These are phyloP conservation scores for Hippocampus barbouri DNA, from an alignment of 2,113 vertebrate species.

Conservation along the genomic window DNA sequence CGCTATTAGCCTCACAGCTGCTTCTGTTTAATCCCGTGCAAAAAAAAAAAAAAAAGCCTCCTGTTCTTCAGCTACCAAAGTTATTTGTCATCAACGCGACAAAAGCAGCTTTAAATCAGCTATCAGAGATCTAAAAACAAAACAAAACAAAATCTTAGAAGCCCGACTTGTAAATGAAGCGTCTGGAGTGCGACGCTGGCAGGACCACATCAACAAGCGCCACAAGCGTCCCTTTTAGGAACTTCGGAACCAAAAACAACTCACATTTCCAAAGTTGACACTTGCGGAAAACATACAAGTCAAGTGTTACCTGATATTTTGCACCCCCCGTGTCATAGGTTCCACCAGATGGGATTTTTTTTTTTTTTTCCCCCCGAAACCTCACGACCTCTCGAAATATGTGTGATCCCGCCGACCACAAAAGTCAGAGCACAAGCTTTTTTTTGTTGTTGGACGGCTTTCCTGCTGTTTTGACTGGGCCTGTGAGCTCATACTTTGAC, in stretches of 20 bases:
- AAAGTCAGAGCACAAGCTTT: constrained; percentile 40
- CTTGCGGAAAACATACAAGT: constrained; percentile 49
- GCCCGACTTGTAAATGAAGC: neutral
- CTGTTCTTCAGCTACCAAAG: constrained; percentile 52
- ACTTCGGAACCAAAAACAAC: constrained; percentile 33
- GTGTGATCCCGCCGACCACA: constrained; percentile 47
- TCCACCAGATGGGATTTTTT: constrained; percentile 53
- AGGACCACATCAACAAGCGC: constrained; percentile 27
- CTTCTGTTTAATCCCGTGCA: constrained; percentile 58
- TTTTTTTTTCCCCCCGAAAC: constrained; percentile 27
- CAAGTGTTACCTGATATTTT: constrained; percentile 65
- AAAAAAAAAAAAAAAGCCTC: constrained; percentile 33
- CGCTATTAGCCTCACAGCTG: constrained; percentile 50
- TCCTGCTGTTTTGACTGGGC: constrained; percentile 63
- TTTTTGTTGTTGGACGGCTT: constrained; percentile 59
- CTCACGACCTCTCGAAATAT: constrained; percentile 53
- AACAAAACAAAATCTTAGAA: constrained; percentile 7
- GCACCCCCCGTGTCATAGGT: constrained; percentile 62
- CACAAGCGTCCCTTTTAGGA: constrained; percentile 25
- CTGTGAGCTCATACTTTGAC: constrained; percentile 50
- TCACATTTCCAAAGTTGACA: constrained; percentile 57
- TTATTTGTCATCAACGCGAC: constrained; percentile 57
- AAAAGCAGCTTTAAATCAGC: constrained; percentile 43
- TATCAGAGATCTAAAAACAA: constrained; percentile 22
- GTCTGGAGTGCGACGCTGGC: constrained; percentile 4